A percentile compares a stretch with the other conserved stretches of the same genome.
Evolutionary conservation across 2,113 vertebrate species (phyloP).

Genomic region (Cheilinus undulatus): DNA sequence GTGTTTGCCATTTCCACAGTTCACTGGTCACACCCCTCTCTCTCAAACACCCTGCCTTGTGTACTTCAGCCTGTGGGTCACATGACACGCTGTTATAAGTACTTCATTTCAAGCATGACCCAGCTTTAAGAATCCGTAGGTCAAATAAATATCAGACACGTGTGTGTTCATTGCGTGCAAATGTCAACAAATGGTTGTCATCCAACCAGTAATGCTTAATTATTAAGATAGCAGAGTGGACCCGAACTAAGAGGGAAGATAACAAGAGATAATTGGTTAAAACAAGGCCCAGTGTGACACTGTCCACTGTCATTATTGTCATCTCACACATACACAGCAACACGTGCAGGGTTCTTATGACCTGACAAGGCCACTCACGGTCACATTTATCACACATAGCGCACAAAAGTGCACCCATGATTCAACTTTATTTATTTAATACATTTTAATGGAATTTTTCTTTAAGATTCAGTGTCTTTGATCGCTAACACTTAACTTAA

Average conservation of each 20-base stretch:
- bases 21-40: background rate
- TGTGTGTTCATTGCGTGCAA: background rate
- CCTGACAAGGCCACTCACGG: background rate
- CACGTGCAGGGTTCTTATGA: conserved; percentile 10
- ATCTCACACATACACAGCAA: conserved; percentile 5
- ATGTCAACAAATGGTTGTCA: conserved; percentile 38
- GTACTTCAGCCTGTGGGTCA: background rate
- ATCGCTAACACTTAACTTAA: background rate
- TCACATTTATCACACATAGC: conserved; percentile 15
- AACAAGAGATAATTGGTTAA: conserved; percentile 49
- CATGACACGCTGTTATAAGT: background rate
- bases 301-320: conserved; percentile 46
- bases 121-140: background rate
- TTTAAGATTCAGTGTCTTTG: background rate
- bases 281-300: conserved; percentile 48
- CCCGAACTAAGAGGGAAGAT: conserved; percentile 16
- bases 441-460: background rate
- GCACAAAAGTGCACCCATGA: background rate
- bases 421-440: background rate
- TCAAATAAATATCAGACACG: background rate
- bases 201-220: conserved; percentile 11
- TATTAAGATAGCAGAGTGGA: conserved; percentile 22
- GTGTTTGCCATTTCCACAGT: too few species aligned
- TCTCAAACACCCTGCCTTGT: background rate
- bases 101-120: background rate